These are phyloP conservation scores for Drosophila micromelanica DNA, from an alignment of 1,140 invertebrate species.

Conservation along the genomic window DNA sequence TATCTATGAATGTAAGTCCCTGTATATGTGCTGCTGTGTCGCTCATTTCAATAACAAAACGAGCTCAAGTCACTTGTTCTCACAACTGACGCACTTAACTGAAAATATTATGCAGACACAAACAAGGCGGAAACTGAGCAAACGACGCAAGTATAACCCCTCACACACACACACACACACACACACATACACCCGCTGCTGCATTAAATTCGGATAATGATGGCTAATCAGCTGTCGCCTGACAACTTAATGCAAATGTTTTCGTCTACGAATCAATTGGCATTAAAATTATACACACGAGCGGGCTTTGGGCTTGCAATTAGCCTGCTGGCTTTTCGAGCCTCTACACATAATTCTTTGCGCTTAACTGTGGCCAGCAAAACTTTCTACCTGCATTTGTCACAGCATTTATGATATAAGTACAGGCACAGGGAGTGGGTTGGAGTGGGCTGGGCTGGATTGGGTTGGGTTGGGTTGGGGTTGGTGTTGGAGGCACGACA, in stretches of 20 bases:
- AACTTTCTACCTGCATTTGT: slow-evolving; percentile 81
- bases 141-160: neutral
- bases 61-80: slow-evolving; percentile 77
- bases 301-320: slow-evolving; percentile 63
- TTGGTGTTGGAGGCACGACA: neutral
- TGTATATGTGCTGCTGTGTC: slow-evolving; percentile 13
- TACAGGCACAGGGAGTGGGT: neutral
- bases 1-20: slow-evolving; percentile 38
- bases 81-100: slow-evolving; percentile 78
- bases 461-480: neutral
- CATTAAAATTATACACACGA: slow-evolving; percentile 55
- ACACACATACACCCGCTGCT: neutral
- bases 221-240: slow-evolving; percentile 59
- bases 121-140: slow-evolving; percentile 63
- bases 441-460: no score
- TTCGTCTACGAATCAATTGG: slow-evolving; percentile 68
- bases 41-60: slow-evolving; percentile 82
- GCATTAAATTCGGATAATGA: slow-evolving; percentile 36
- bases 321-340: slow-evolving; percentile 43
- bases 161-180: neutral
- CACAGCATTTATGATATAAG: slow-evolving; percentile 73
- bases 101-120: slow-evolving; percentile 73
- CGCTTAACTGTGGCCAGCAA: slow-evolving; percentile 52
- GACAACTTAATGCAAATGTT: slow-evolving; percentile 74
- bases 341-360: neutral